Evolutionary conservation across 2,113 vertebrate species (phyloP), one percentile per base, ranked within the genome.

Genomic region (Hiodon tergisus): DNA sequence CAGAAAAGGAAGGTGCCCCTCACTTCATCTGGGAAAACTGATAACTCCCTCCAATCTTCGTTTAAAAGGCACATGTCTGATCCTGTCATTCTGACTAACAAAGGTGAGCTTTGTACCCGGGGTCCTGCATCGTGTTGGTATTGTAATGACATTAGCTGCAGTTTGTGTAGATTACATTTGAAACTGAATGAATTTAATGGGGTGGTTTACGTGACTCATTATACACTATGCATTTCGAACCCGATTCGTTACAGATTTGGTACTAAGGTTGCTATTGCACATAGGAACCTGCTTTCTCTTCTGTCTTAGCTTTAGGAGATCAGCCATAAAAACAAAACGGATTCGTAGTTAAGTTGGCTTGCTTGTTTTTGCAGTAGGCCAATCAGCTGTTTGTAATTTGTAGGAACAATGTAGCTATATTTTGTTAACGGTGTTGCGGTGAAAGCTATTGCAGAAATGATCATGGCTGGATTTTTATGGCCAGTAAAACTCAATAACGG

Each of bases 41-140:
- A 74, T 69, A 57, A 54, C 48, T 4, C 11, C 72, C 83, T 80
- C 2, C 83, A 80, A 2, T 79, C 86, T 48, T 70, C 87, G 81
- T 90, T 89, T 77, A 90, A 90, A 85, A 95, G 85, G 69, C 88
- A 89, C 52, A 74, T 79, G 77, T 87, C 87, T 75, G 90, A 88
- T 47, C 83, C 86, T 72, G 77, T 79, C 17, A 74, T 79, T 73
- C 68, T 78, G 4, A 76, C 81, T 48, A 52, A 79, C 68, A 84
- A 88, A 89, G 92, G 94, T 94, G 85, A 81, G 87, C 82, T 53
- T 75, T 47, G 63, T 73, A 50, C 4, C 1, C 9, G 53, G 57
- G 14, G n/a, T 9, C 67, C 58, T 61, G 7, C 9, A 79, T 0
- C 61, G 78, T 69, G n/a, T 66, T 66, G 2, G 11, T 6, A 10